phyloP scores from a whole-genome alignment of 2,797 vertebrate species.

The Coendou prehensilis region DNA sequence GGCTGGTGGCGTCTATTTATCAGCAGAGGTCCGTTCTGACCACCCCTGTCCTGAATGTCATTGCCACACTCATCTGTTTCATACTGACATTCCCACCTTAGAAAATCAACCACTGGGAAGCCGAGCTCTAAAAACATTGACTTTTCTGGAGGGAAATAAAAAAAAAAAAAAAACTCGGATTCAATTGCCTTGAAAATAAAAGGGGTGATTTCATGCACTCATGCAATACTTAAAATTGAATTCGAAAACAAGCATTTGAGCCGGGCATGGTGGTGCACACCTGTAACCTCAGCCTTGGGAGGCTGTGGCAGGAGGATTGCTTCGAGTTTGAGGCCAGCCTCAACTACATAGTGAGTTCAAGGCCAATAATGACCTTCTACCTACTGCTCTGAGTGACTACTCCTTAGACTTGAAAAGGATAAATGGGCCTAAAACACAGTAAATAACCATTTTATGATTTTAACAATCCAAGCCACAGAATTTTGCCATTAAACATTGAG shows the following conservation, averaged over 20 bases:
- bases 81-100: neutral
- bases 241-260: constrained; percentile 55
- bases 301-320: neutral
- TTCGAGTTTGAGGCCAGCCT: neutral
- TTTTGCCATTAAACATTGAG: constrained; percentile 42
- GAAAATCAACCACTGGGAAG: neutral
- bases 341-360: neutral
- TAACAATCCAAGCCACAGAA: constrained; percentile 15
- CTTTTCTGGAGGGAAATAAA: constrained; percentile 61
- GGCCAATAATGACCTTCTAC: neutral
- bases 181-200: constrained; percentile 63
- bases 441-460: constrained; percentile 22
- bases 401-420: neutral
- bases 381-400: neutral
- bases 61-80: neutral
- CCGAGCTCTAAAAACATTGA: constrained; percentile 21
- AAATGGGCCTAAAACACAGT: constrained; percentile 39
- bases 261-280: neutral
- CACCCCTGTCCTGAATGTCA: neutral
- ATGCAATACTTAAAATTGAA: constrained; percentile 34
- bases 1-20: too few relatives aligned
- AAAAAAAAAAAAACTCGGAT: constrained; percentile 70
- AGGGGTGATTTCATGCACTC: constrained; percentile 50
- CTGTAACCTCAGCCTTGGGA: neutral
- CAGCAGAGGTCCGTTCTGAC: neutral